These are phyloP conservation scores for Nematolebias whitei DNA, from an alignment of 2,113 vertebrate genomes.

Conservation along the genomic window DNA sequence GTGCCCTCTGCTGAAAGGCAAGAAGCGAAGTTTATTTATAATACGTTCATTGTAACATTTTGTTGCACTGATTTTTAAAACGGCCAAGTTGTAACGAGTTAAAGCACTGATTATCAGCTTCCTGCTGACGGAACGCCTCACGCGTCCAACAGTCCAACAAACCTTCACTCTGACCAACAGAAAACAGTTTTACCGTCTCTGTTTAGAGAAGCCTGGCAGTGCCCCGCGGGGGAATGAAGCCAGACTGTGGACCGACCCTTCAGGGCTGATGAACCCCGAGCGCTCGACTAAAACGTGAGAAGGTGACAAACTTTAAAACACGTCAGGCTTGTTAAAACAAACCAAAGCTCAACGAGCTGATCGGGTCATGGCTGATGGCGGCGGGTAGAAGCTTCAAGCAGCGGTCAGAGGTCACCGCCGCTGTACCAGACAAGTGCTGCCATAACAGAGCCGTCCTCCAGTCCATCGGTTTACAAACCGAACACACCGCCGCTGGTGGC, in stretches of 20 bases:
- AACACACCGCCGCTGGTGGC: too few species aligned
- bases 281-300: constrained; percentile 6
- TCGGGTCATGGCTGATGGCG: constrained; percentile 31
- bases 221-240: neutral
- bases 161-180: constrained; percentile 6
- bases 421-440: constrained; percentile 4
- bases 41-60: too few species aligned
- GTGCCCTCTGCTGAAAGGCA: too few species aligned
- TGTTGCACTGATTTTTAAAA: neutral
- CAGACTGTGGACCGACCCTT: constrained; percentile 12
- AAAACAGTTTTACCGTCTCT: neutral
- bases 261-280: constrained; percentile 23
- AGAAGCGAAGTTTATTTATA: too few species aligned
- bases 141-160: constrained; percentile 1
- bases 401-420: constrained; percentile 10
- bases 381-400: constrained; percentile 15
- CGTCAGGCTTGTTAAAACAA: constrained; percentile 38
- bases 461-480: constrained; percentile 38
- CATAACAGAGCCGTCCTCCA: constrained; percentile 43
- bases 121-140: neutral
- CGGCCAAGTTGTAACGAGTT: constrained; percentile 3
- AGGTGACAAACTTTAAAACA: constrained; percentile 35
- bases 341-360: constrained; percentile 37
- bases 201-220: constrained; percentile 23
- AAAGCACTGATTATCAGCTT: constrained; percentile 1